Conservation (phyloP, 2,113 vertebrate genomes). For the Zosterops borbonicus region DNA sequence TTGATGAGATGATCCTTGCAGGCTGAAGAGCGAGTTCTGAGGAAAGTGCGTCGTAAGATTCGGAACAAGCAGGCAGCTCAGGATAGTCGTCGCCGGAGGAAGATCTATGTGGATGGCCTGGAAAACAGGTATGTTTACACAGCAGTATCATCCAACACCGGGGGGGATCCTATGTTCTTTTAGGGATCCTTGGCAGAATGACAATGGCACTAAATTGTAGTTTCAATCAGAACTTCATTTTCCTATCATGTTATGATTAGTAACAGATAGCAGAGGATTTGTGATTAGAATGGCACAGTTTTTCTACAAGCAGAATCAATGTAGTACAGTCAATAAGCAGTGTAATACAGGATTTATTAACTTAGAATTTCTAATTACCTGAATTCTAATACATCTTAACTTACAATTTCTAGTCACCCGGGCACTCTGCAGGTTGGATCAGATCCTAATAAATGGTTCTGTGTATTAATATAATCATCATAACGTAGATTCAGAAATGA, state of each 20-base stretch:
- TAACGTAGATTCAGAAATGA: neutral
- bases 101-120: slow-evolving; percentile 85
- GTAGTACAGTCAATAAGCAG: neutral
- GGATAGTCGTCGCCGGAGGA: slow-evolving; percentile 87
- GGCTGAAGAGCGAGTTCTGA: slow-evolving; percentile 85
- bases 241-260: neutral
- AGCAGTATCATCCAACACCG: too few relatives aligned
- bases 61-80: slow-evolving; percentile 90
- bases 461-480: neutral
- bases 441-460: neutral
- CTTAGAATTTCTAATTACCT: neutral
- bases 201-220: neutral
- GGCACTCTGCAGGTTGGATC: neutral
- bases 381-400: neutral
- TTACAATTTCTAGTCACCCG: rapidly evolving
- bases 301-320: neutral
- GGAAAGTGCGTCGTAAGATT: slow-evolving; percentile 87
- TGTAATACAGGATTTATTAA: neutral
- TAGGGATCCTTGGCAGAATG: neutral
- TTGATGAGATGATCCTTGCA: neutral
- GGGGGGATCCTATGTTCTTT: neutral
- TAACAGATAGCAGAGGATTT: neutral
- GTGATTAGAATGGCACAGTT: neutral
- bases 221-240: neutral
- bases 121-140: slow-evolving; percentile 82